phyloP scores from a whole-genome alignment of 1,140 invertebrate genomes.

The Orussus abietinus region DNA sequence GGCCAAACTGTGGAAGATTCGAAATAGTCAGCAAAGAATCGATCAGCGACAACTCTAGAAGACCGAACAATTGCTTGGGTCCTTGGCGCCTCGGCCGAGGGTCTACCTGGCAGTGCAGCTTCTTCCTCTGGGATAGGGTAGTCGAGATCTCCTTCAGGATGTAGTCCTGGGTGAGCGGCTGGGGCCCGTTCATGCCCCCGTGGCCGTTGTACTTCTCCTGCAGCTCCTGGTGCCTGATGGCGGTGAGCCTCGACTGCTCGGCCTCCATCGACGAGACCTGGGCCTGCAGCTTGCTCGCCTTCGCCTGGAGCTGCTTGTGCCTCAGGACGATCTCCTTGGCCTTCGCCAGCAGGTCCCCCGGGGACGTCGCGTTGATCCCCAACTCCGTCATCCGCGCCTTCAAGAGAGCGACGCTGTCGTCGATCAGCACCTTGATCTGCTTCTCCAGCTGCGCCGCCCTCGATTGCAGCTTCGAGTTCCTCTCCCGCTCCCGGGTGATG shows the following conservation, averaged over 20 bases:
- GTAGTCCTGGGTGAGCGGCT: slow-evolving; percentile 68
- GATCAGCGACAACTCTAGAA: no score
- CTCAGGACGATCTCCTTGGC: slow-evolving; percentile 89
- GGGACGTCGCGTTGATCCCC: slow-evolving; percentile 78
- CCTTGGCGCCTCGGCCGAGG: no score
- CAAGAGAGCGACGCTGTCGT: slow-evolving; percentile 85
- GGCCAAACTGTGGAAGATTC: no score
- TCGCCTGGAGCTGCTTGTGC: slow-evolving; percentile 86
- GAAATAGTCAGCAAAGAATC: no score
- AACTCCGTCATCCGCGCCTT: slow-evolving; percentile 88
- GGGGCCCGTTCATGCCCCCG: slow-evolving; percentile 55
- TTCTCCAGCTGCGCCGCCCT: slow-evolving; percentile 83
- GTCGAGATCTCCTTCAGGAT: slow-evolving; percentile 81
- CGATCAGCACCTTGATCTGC: slow-evolving; percentile 85
- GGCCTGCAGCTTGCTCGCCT: slow-evolving; percentile 75
- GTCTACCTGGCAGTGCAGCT: slow-evolving; percentile 66
- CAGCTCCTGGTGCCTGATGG: slow-evolving; percentile 65
- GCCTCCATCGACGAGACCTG: slow-evolving; percentile 71
- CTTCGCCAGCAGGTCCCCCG: slow-evolving; percentile 80
- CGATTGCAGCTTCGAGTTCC: slow-evolving; percentile 74
- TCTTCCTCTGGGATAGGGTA: slow-evolving; percentile 75
- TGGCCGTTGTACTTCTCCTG: slow-evolving; percentile 62
- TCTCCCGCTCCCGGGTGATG: slow-evolving; percentile 78
- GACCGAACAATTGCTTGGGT: no score
- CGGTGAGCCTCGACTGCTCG: slow-evolving; percentile 67